A percentile compares a stretch with the other conserved stretches of the same genome.
phyloP scores from a whole-genome alignment of 1,140 invertebrate species.

The Lasioglossum baleicum region DNA sequence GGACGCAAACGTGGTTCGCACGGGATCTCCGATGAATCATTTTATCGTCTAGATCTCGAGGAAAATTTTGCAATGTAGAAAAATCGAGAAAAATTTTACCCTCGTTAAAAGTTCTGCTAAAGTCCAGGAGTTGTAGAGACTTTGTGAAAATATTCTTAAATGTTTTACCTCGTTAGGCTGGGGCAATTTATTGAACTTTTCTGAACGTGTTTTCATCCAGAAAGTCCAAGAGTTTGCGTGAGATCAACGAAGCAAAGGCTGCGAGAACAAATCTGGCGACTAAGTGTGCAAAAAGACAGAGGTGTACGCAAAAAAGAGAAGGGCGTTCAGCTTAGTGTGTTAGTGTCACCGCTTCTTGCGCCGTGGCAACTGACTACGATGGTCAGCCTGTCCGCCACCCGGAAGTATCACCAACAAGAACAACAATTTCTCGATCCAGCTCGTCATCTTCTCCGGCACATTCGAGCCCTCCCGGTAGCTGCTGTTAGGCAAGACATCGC shows the following conservation, averaged over 20 bases:
- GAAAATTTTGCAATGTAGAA: no score
- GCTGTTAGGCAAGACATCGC: constrained; percentile 63
- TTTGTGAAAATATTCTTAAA: no score
- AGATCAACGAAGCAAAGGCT: background rate
- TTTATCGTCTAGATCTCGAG: no score
- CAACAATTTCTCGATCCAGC: constrained; percentile 73
- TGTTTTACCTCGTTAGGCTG: no score
- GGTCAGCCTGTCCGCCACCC: constrained; percentile 62
- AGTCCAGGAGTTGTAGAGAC: no score
- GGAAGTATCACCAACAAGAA: constrained; percentile 73
- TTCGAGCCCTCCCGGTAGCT: constrained; percentile 62
- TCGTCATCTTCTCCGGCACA: constrained; percentile 70
- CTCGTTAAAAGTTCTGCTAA: no score
- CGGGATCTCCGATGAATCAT: no score
- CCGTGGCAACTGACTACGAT: constrained; percentile 61
- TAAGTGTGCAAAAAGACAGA: no score
- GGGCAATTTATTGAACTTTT: no score
- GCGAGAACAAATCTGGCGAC: background rate
- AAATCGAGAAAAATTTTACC: no score
- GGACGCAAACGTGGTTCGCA: background rate
- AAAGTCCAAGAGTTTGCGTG: background rate
- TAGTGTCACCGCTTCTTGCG: constrained; percentile 75
- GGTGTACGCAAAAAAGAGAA: background rate
- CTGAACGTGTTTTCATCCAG: background rate
- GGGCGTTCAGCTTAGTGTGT: background rate